Percentiles rank a stretch among this genome's conserved stretches.
Evolutionary conservation across 2,113 vertebrate species (phyloP).

Genomic region (Parotia lawesii): DNA sequence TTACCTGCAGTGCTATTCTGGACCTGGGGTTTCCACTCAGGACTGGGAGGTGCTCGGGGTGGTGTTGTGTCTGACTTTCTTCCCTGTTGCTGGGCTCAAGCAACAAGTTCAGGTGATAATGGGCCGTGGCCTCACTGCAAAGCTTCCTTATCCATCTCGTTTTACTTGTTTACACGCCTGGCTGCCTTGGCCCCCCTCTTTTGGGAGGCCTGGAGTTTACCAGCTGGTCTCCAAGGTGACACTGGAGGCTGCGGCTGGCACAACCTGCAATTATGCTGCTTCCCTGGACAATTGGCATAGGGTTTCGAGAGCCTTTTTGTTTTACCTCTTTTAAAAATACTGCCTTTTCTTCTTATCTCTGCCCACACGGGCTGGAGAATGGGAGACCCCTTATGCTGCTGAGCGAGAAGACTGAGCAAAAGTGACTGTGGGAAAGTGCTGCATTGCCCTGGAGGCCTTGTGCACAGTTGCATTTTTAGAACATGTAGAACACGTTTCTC

Average conservation of each 20-base stretch:
- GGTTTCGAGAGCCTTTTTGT: neutral
- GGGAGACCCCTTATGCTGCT: accelerated
- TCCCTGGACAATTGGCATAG: neutral
- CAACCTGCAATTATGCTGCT: neutral
- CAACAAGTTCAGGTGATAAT: neutral
- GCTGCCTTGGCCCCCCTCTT: neutral
- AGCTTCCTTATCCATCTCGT: neutral
- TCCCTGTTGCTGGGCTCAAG: accelerated
- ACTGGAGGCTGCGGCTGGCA: neutral
- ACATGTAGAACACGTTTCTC: accelerated
- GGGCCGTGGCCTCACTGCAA: accelerated
- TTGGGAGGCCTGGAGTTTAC: conserved; percentile 22
- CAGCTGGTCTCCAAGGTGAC: conserved; percentile 44
- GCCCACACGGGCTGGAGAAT: accelerated
- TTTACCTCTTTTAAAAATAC: neutral
- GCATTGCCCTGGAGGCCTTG: accelerated
- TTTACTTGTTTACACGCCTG: neutral
- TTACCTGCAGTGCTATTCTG: neutral
- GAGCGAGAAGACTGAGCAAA: accelerated
- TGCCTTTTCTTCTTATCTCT: neutral
- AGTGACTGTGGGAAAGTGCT: neutral
- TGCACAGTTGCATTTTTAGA: neutral
- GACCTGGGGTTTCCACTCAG: neutral
- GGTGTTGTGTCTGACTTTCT: accelerated
- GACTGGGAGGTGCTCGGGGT: neutral